Percentiles rank a stretch among this genome's conserved stretches.
Evolutionary conservation across 1,140 invertebrate genomes (phyloP).

Genomic region (Tetraneura akinire): DNA sequence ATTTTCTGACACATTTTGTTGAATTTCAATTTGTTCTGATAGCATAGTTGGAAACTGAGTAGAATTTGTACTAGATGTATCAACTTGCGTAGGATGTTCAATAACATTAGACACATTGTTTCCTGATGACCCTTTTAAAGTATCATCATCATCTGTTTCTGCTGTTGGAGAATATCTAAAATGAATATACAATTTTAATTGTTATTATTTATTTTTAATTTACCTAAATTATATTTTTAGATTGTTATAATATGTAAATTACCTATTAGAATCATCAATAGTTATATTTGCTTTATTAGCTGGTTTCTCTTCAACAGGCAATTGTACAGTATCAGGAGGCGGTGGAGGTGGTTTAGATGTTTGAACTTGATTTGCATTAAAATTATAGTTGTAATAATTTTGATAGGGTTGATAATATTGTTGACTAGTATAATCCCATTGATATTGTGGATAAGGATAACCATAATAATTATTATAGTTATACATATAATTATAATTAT

Average conservation of each 20-base stretch:
- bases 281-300: conserved; percentile 11
- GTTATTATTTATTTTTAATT: background rate
- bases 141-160: conserved; percentile 41
- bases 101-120: background rate
- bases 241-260: background rate
- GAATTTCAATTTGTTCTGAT: background rate
- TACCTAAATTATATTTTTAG: background rate
- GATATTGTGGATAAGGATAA: conserved; percentile 47
- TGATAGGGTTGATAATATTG: conserved; percentile 51
- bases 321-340: conserved; percentile 14
- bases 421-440: conserved; percentile 49
- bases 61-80: background rate
- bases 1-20: background rate
- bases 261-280: conserved; percentile 38
- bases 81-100: background rate
- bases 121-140: background rate
- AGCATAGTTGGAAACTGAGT: background rate
- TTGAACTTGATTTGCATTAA: conserved; percentile 33
- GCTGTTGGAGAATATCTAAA: conserved; percentile 38
- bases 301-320: conserved; percentile 46
- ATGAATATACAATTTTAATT: background rate
- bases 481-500: conserved; percentile 28
- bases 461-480: conserved; percentile 49
- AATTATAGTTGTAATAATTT: conserved; percentile 48
- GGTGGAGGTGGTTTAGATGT: conserved; percentile 26